Evolutionary conservation across 2,888 invertebrate species (phyloP), one percentile per base, ranked within the genome.

Genomic region (Dioctria rufipes): DNA sequence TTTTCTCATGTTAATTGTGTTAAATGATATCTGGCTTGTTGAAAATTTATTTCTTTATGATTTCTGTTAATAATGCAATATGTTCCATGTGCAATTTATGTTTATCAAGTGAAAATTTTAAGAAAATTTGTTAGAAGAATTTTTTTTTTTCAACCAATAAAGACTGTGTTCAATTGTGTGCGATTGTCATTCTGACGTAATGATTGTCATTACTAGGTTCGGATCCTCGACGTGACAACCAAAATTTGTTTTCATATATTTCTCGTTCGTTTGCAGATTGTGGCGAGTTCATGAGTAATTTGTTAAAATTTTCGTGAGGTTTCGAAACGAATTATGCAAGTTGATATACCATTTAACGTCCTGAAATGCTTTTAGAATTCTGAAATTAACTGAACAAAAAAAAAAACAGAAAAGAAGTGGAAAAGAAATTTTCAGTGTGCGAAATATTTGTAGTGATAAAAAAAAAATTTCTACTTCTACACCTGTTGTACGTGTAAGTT

Each of bases 211-310:
- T 60, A 42, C 42, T 58, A 42, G 73, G 73, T 75, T 75, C 73
- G 73, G 25, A 51, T 75, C 73, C 43, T 60, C 58, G 73, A 42
- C 42, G n/a, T 60, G 60, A 42, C 60, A 60, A 58, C 43, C 51
- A 73, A 75, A 75, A 75, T 60, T 75, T 75, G 73, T 75, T 75
- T 75, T 75, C 73, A 75, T 69, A 42, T 40, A 39, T 13, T 25
- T 75, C 42, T 25, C 25, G 25, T 25, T 25, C 25, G 25, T 25
- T 25, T 42, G 60, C 73, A 69, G 69, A 49, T 49, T 25, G 51
- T 51, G 25, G 69, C 69, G 49, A 69, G 9, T 43, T 69, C 6
- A n/a, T 39, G 69, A 69, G 39, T 46, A 46, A 25, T 46, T 67
- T 49, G 25, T 37, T 25, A 54, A 69, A 49, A 69, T 69, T 69